Base-by-base conservation (phyloP, 2,113 vertebrate species). In the Malaclemys terrapin region DNA sequence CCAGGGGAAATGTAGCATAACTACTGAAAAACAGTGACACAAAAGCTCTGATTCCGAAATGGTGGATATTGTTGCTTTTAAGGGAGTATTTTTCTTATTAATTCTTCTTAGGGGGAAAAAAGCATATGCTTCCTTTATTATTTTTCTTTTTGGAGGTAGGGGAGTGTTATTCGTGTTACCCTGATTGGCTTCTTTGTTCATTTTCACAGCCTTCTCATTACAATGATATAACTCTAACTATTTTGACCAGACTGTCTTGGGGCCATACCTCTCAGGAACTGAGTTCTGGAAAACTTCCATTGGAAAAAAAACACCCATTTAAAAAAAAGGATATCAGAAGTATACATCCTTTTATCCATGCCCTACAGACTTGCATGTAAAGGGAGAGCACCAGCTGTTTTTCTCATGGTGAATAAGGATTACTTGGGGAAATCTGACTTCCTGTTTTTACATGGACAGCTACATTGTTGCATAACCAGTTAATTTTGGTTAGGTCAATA, bases 391-490 rank as follows among this genome's bases (percentile, higher is more conserved):
- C 97, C 98, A 98, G 98, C 98, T 98, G 98, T 97, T 98, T 98
- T 99, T 98, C 98, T 98, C 98, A 98, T 98, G 98, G 98, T 97
- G 97, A 98, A 97, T 98, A 97, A 98, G 97, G 97, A 97, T 98
- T 98, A 98, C 98, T 98, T 98, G 97, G 98, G 98, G 98, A 98
- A 98, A 98, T 98, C 97, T 98, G 97, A 96, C 97, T 99, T 99
- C 98, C 98, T 98, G 98, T 99, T 99, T 98, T 98, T 98, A 97
- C 98, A 98, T 89, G 97, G 98, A 98, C 97, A 98, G 95, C 97
- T 97, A 98, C 98, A 97, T 97, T 98, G 98, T 97, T 98, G 96
- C 97, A 95, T 97, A 96, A 97, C 96, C 96, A 97, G 96, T 98
- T 98, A 98, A 98, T 98, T 98, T 98, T 98, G 98, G 97, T 97